Base-by-base conservation (phyloP, 1,140 invertebrate species). In the Drosophila carrolli region DNA sequence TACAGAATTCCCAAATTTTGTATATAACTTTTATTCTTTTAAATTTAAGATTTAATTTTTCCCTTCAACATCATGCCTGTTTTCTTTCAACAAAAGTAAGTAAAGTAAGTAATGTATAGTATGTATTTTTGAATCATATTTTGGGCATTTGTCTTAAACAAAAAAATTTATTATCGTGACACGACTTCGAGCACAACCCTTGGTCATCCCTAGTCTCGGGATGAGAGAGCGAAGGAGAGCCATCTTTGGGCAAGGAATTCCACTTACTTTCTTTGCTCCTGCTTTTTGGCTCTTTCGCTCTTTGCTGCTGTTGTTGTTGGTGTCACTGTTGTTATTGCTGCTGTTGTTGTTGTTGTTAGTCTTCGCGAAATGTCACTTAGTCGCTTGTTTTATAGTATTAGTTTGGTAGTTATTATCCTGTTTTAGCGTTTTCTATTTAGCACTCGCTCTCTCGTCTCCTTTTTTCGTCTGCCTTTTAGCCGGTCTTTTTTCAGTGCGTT, bases 181-280 rank as follows among this genome's bases (percentile, higher is more conserved):
- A 53, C 50, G 29, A 35, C 32, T n/a, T 9, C 13, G n/a, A 50
- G 32, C 57, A 53, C 46, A 19, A 10, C 14, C 14, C 7, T 11
- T n/a, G 14, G 23, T 16, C 59, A 57, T 10, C 59, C 14, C 59
- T 58, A 57, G 53, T n/a, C 59, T 40, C 14, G 44, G 35, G 44
- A 41, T 38, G 54, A 68, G 56, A 60, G 51, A 57, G 57, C 37
- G 14, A 50, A 29, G 63, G 65, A 62, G 59, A 58, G 71, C 83
- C 83, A 79, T 88, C 66, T 88, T 82, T 88, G 83, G 83, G 79
- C 83, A 79, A 83, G 83, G 83, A 88, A 88, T 88, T 88, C 54
- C 80, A 88, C 83, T 88, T 88, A 88, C 83, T 88, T 88, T 89
- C 83, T 88, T 88, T 85, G 66, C 53, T 77, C 62, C 32, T 55